Base-by-base conservation (phyloP, 1,140 invertebrate genomes). In the Meloidogyne floridensis region DNA sequence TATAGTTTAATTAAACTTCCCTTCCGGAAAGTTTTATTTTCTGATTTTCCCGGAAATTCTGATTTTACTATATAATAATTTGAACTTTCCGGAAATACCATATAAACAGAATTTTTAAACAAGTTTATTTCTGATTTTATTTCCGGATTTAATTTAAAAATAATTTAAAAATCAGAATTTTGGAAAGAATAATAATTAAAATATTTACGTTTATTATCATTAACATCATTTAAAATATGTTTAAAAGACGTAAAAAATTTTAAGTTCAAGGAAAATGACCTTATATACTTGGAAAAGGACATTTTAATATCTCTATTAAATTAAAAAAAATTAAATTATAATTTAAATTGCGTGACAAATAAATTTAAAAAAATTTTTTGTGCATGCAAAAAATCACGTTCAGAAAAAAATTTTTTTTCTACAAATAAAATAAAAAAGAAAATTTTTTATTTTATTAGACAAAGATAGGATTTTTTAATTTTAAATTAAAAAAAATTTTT, bases 181-280 rank as follows among this genome's bases (percentile, higher is more conserved):
- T 20, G 15, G n/a, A 73, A 73, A 42, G 20, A 18, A 18, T 72
- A 72, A 72, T 4, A 18, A 20, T 73, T 73, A 73, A 73, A 73
- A 8, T 18, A 32, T n/a, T 15, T 10, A 72, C 2, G n/a, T 13
- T 72, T 72, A 11, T 3, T 11, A 59, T 9, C 5, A 15, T 59
- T 15, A 11, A 47, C 47, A 47, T 47, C 47, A 47, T 47, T 47
- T 47, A 47, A 47, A 47, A 47, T 32, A 32, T 32, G 7, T 47
- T 47, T 47, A 6, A 47, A 47, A 47, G 47, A 8, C 10, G 2
- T 13, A 10, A 54, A 11, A 54, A 10, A 9, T 54, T 11, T 10
- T 10, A 54, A 54, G 11, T 11, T 10, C 8, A 54, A 10, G 8
- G 51, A 53, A 53, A 54, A 11, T 54, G 8, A 54, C 8, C 8